phyloP scores from a whole-genome alignment of 2,888 invertebrate species.

The Drosophila sordidula region DNA sequence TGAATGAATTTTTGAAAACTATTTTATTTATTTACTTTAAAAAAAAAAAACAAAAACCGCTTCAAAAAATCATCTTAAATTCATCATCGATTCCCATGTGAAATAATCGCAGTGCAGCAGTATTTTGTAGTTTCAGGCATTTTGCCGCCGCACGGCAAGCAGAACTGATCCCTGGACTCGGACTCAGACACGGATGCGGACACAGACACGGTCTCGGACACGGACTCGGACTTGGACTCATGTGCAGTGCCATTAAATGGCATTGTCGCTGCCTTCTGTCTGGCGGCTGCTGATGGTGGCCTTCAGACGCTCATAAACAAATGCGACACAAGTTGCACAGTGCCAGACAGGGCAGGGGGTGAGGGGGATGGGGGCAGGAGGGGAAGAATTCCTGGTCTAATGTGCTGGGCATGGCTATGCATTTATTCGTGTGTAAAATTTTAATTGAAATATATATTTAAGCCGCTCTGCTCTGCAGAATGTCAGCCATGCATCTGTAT shows the following conservation, averaged over 20 bases:
- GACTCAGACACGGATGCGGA: constrained; percentile 1
- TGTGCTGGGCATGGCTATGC: constrained; percentile 72
- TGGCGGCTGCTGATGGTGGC: constrained; percentile 53
- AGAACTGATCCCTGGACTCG: constrained; percentile 29
- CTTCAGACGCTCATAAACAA: constrained; percentile 76
- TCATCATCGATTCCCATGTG: constrained; percentile 3
- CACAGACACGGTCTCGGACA: not conserved
- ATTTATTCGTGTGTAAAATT: constrained; percentile 79
- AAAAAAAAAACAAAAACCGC: no score
- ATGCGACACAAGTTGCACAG: constrained; percentile 51
- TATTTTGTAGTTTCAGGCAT: not conserved
- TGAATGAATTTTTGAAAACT: no score
- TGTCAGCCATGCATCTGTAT: constrained; percentile 48
- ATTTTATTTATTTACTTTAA: no score
- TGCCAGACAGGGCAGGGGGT: constrained; percentile 16
- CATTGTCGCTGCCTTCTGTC: constrained; percentile 47
- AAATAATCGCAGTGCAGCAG: constrained; percentile 4
- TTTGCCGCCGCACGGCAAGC: no score
- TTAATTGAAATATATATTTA: constrained; percentile 79
- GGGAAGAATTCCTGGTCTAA: constrained; percentile 45
- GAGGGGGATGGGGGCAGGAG: not conserved
- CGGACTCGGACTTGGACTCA: constrained; percentile 12
- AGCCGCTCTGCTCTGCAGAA: constrained; percentile 44
- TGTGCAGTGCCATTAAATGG: constrained; percentile 49
- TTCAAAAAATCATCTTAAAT: not conserved